Evolutionary conservation across 2,797 vertebrate species (phyloP), one percentile per base, ranked within the genome.

Genomic region (Lagocephalus sceleratus): DNA sequence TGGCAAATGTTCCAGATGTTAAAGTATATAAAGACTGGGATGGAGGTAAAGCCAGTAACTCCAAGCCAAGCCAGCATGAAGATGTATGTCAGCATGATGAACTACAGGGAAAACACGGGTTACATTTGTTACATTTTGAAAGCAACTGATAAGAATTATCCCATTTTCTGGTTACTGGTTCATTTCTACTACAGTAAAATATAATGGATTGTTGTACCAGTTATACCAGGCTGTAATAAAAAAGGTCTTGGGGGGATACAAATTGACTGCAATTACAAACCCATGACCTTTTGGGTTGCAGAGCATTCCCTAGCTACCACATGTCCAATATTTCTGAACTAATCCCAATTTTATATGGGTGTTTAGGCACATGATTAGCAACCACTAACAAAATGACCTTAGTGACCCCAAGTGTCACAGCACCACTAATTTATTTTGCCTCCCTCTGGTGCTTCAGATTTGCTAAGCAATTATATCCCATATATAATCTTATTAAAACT

Each of bases 51-150:
- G 9, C 94, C 96, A 1, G 97, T 97, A 71, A 99, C 94, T 0
- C 95, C 96, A 14, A 99, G 92, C 97, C 97, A 99, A 77, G 96
- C 96, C 91, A 99, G 82, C 95, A 98, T 98, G 90, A 99, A 99
- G 79, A 98, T 90, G 84, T 99, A 98, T 11, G 97, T 98, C 94
- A 99, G 90, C 96, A 99, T 95, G 85, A 99, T 98, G 82, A 99
- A 98, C 97, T 99, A 84, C 79, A 70, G 62, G 19, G 32, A 4
- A 62, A 77, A 63, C 51, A 68, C 6, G 6, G 5, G 40, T 41
- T n/a, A 49, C 16, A 67, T 15, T 57, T 15, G 15, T 59, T 40
- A 55, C 7, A 6, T 41, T 22, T 20, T 38, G 23, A 23, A 2
- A 11, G 10, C 3, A 2, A 21, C 9, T 45, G 5, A 21, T 21